phyloP scores from a whole-genome alignment of 2,797 vertebrate genomes.

The Cirrhinus molitorella region DNA sequence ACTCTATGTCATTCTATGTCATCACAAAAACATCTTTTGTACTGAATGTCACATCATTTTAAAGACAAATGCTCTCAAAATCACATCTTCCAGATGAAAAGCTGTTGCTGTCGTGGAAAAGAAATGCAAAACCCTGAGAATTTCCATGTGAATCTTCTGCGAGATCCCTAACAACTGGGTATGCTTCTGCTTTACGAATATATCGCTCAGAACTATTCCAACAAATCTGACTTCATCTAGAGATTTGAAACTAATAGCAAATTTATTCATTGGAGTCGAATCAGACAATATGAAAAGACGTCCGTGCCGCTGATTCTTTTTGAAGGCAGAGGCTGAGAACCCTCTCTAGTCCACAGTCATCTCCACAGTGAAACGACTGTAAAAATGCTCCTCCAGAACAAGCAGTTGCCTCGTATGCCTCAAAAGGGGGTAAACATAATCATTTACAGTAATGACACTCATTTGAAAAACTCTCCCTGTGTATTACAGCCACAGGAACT shows the following conservation, averaged over 20 bases:
- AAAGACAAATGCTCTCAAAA: not conserved
- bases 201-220: conserved; percentile 1
- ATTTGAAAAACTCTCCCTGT: conserved; percentile 50
- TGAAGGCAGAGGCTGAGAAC: conserved; percentile 3
- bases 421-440: conserved; percentile 52
- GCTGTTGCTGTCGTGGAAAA: not conserved
- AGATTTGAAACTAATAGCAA: conserved; percentile 6
- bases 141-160: not conserved
- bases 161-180: not conserved
- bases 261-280: conserved; percentile 15
- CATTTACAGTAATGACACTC: conserved; percentile 54
- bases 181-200: not conserved
- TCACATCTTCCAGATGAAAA: not conserved
- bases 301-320: conserved; percentile 10
- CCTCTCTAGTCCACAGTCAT: conserved; percentile 3
- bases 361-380: not conserved
- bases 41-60: not conserved
- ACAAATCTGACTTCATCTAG: conserved; percentile 16
- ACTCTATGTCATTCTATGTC: not conserved
- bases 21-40: not conserved
- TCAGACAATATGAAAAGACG: conserved; percentile 5
- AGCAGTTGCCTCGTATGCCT: conserved; percentile 47
- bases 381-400: conserved; percentile 27
- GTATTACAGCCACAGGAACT: conserved; percentile 49
- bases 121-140: conserved; percentile 1